Percentiles rank a stretch among this genome's conserved stretches.
Evolutionary conservation across 2,888 invertebrate species (phyloP).

Genomic region (Oligia latruncula): DNA sequence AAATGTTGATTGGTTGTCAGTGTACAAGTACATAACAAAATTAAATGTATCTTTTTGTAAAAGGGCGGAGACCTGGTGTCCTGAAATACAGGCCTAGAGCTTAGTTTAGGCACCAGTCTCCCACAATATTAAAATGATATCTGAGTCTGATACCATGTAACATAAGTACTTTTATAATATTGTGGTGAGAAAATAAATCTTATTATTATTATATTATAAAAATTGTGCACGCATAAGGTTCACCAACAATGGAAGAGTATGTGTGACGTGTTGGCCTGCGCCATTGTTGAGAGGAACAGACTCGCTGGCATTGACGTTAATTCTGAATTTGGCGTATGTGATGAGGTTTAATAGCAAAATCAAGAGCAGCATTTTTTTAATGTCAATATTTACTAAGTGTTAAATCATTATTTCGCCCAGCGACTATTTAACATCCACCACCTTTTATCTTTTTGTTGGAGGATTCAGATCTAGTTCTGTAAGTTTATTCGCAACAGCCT

Average conservation of each 20-base stretch:
- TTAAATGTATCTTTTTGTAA: no score
- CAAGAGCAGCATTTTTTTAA: neutral
- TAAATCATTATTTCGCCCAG: neutral
- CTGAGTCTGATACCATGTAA: no score
- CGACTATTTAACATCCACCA: neutral
- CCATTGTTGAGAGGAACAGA: conserved; percentile 61
- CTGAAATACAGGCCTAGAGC: no score
- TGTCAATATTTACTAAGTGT: neutral
- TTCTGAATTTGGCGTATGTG: neutral
- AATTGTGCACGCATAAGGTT: conserved; percentile 59
- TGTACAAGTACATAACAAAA: no score
- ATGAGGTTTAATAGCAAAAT: conserved; percentile 21
- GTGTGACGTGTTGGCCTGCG: conserved; percentile 52
- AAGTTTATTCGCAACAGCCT: neutral
- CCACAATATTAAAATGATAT: no score
- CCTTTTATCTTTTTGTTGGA: neutral
- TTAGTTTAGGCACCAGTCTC: no score
- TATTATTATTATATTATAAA: conserved; percentile 63
- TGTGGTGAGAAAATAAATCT: no score
- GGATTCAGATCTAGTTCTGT: neutral
- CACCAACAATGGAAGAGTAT: conserved; percentile 59
- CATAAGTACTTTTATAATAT: no score
- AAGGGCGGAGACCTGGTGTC: no score
- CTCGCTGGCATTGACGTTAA: conserved; percentile 50
- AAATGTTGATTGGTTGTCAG: no score